A percentile compares a stretch with the other conserved stretches of the same genome.
These are phyloP conservation scores for Pinctada fucata DNA, from an alignment of 2,888 invertebrate genomes.

Conservation along the genomic window DNA sequence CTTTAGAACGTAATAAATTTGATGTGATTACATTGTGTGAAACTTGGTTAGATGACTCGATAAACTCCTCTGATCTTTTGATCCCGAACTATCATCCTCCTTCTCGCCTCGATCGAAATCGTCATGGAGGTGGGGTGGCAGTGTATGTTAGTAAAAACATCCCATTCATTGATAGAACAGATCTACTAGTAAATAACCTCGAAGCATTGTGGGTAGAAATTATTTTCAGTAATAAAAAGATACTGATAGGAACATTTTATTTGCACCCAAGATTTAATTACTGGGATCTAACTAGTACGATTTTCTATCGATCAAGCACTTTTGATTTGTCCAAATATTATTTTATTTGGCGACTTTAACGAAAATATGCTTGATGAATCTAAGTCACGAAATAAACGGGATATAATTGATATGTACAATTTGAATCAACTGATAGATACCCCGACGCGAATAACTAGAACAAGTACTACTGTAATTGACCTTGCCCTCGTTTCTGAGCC, in stretches of 20 bases:
- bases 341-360: conserved; percentile 2
- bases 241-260: conserved; percentile 1
- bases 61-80: not conserved
- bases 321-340: not conserved
- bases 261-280: not conserved
- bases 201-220: not conserved
- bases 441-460: not conserved
- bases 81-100: not conserved
- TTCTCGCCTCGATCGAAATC: not conserved
- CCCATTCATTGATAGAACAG: not conserved
- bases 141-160: not conserved
- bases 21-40: not conserved
- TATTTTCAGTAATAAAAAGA: not conserved
- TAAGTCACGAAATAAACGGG: not conserved
- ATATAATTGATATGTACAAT: conserved; percentile 1
- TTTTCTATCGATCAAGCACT: not conserved
- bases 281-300: not conserved
- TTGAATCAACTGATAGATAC: not conserved
- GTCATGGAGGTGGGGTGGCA: not conserved
- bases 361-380: not conserved
- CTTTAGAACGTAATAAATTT: not conserved
- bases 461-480: not conserved
- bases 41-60: not conserved
- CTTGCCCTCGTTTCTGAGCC: not conserved
- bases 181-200: not conserved